Evolutionary conservation across 92 coral and sea anemone species (phyloP).

Genomic region (Pocillopora meandrina): DNA sequence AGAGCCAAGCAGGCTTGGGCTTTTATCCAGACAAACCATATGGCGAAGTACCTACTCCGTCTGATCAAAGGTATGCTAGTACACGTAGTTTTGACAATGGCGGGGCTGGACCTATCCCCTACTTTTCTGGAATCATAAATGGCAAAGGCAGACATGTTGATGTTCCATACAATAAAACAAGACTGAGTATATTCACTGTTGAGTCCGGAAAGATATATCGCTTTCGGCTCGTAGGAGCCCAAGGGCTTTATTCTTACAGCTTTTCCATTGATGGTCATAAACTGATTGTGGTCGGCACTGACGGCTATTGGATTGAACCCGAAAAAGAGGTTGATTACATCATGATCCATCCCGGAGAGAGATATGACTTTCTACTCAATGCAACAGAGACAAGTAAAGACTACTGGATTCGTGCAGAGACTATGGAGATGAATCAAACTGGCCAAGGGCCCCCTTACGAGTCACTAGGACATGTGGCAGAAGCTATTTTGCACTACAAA

Average conservation of each 20-base stretch:
- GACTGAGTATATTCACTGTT: conserved; percentile 70
- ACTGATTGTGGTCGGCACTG: conserved; percentile 71
- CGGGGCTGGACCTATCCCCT: conserved; percentile 63
- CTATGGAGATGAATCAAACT: conserved; percentile 51
- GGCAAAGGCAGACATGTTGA: conserved; percentile 74
- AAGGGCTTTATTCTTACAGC: conserved; percentile 41
- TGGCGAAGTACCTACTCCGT: conserved; percentile 58
- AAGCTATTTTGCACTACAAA: conserved; percentile 61
- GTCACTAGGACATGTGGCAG: conserved; percentile 61
- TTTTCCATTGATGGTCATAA: conserved; percentile 67
- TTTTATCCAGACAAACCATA: conserved; percentile 49
- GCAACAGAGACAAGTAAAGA: neutral
- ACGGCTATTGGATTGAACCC: conserved; percentile 72
- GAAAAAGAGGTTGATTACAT: conserved; percentile 64
- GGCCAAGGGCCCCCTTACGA: conserved; percentile 37
- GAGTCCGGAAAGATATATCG: conserved; percentile 63
- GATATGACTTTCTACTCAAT: conserved; percentile 66
- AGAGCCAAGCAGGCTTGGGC: conserved; percentile 41
- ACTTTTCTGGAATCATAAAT: conserved; percentile 81
- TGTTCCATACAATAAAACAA: conserved; percentile 45
- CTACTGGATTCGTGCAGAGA: conserved; percentile 77
- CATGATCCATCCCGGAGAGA: conserved; percentile 78
- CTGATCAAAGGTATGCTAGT: conserved; percentile 19
- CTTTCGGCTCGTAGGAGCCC: conserved; percentile 73
- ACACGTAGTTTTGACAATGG: conserved; percentile 46